Conservation (phyloP, 92 coral and sea anemone species). For the Diadumene lineata region DNA sequence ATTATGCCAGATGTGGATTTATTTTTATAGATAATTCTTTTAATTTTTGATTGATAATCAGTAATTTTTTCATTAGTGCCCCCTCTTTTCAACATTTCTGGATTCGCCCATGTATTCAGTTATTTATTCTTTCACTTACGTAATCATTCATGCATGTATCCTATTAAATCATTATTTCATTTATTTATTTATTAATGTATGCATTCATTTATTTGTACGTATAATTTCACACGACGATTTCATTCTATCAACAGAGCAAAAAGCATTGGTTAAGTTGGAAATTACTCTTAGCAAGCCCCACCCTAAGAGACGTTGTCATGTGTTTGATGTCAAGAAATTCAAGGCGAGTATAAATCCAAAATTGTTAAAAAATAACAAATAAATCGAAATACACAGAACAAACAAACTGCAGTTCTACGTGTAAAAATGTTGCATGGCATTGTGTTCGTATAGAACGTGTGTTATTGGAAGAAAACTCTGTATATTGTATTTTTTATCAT, state of each 20-base stretch:
- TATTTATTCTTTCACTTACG: background rate
- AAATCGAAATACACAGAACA: too few species aligned
- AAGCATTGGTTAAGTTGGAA: conserved; percentile 67
- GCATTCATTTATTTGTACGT: background rate
- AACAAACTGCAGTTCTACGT: too few species aligned
- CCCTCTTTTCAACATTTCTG: too few species aligned
- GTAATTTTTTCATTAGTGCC: too few species aligned
- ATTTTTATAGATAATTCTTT: background rate
- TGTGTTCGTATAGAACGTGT: too few species aligned
- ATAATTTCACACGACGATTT: too few species aligned
- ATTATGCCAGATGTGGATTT: background rate
- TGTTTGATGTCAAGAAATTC: conserved; percentile 65
- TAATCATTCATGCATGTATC: background rate
- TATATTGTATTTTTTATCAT: too few species aligned
- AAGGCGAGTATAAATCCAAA: conserved; percentile 42
- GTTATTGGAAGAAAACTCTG: too few species aligned
- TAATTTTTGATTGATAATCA: background rate
- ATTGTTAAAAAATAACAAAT: background rate
- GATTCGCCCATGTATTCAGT: too few species aligned
- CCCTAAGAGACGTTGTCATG: conserved; percentile 65
- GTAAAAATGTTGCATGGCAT: too few species aligned
- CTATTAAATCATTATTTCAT: background rate
- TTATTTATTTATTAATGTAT: too few species aligned
- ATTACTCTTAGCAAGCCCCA: conserved; percentile 62
- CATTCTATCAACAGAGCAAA: conserved; percentile 1